Evolutionary conservation across 2,113 vertebrate genomes (phyloP), one percentile per base, ranked within the genome.

Genomic region (Chelonoidis abingdonii): DNA sequence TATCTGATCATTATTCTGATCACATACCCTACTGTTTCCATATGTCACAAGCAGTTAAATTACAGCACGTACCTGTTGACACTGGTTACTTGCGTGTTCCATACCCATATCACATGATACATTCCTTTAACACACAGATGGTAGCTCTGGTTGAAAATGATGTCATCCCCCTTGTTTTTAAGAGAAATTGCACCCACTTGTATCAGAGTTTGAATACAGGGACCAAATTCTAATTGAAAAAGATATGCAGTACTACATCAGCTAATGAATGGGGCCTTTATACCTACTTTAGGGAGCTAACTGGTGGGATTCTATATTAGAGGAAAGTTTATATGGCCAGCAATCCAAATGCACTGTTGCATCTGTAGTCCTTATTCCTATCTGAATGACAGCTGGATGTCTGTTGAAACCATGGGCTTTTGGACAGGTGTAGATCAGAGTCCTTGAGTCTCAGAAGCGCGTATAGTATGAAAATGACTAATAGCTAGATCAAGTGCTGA

Each of bases 21-120:
- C 49, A 88, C 9, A 0, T 16, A 44, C 1, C 1, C 2, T 22
- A 1, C 2, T 85, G 21, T 21, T 8, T n/a, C 50, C 25, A 88
- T 91, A 92, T 84, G 89, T 85, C 79, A 50, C 69, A 21, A 44
- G 69, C 10, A 65, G 56, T 87, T 83, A 76, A 75, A 57, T 89
- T 80, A 59, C 56, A 7, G 87, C 49, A 84, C 16, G 7, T 24
- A 41, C 29, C n/a, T 49, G 17, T 25, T 80, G 27, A 53, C 31
- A 9, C 10, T 25, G 41, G 41, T 14, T 50, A 25, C 80, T 89
- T 10, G 21, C 29, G 4, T 75, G 62, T 38, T n/a, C 65, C 27
- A 47, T 31, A 47, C 8, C 25, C 6, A 12, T 65, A 35, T 24
- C 44, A 85, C 17, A 8, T 76, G 65, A 41, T 72, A 52, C 19